Evolutionary conservation across 53 echinoderm and acorn worm genomes (phyloP).

Genomic region (Temnopleurus reevesii): DNA sequence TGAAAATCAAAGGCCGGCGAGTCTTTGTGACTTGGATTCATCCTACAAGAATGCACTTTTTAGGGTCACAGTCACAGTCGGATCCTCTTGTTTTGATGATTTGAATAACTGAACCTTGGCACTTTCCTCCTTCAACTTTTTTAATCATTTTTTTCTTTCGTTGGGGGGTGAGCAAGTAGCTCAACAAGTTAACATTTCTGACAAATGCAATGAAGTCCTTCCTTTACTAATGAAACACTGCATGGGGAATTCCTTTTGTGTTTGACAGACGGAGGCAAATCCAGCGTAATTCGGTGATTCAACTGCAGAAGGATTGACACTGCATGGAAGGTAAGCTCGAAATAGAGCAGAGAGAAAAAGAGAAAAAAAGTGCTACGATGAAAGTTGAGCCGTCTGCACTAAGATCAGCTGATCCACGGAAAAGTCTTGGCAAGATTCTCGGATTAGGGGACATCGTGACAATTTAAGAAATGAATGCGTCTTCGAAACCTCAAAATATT

Average conservation of each 20-base stretch:
- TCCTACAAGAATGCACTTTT: constrained; percentile 55
- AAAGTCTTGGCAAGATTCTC: constrained; percentile 52
- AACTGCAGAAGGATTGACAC: constrained; percentile 20
- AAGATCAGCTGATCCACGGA: constrained; percentile 25
- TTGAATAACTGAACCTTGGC: constrained; percentile 17
- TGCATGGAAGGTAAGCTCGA: not conserved
- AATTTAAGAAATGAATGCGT: constrained; percentile 13
- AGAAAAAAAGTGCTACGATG: not conserved
- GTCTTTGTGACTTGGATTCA: constrained; percentile 2
- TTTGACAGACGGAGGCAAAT: not conserved
- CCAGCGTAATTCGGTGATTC: constrained; percentile 47
- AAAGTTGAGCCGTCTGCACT: constrained; percentile 45
- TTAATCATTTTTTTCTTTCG: not conserved
- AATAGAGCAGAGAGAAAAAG: constrained; percentile 28
- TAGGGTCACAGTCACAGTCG: not conserved
- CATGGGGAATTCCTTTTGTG: constrained; percentile 16
- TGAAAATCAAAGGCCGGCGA: constrained; percentile 9
- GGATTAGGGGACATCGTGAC: constrained; percentile 55
- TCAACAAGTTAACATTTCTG: constrained; percentile 42
- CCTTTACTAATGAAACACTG: constrained; percentile 45
- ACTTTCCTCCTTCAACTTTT: not conserved
- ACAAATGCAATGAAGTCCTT: constrained; percentile 51
- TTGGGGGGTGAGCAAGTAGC: not conserved
- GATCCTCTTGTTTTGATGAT: not conserved
- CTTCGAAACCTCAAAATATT: constrained; percentile 28